A percentile compares a stretch with the other conserved stretches of the same genome.
Evolutionary conservation across 2,888 invertebrate species (phyloP).

Genomic region (Azorinus chamasolen): DNA sequence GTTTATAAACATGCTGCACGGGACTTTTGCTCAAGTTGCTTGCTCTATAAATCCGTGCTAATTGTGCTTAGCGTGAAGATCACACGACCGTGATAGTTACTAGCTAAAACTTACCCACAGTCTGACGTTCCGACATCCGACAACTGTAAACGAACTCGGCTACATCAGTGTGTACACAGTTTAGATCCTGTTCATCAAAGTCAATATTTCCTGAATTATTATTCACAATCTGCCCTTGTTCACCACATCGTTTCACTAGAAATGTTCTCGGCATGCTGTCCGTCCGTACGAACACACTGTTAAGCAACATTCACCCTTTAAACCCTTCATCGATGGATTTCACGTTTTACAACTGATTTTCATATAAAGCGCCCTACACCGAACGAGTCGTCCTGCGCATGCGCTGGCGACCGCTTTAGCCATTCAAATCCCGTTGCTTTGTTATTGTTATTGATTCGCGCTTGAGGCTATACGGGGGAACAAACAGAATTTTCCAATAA

Average conservation of each 20-base stretch:
- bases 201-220: background rate
- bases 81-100: too few species aligned
- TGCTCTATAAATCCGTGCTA: too few species aligned
- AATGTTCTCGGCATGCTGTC: conserved; percentile 63
- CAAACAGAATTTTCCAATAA: conserved; percentile 32
- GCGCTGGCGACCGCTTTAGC: conserved; percentile 56
- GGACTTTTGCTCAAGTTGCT: too few species aligned
- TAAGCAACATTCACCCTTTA: too few species aligned
- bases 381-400: conserved; percentile 45
- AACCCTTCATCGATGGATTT: conserved; percentile 20
- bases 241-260: conserved; percentile 55
- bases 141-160: too few species aligned
- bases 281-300: conserved; percentile 43
- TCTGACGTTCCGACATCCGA: too few species aligned
- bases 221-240: conserved; percentile 10
- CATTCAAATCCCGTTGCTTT: conserved; percentile 65
- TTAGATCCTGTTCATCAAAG: too few species aligned
- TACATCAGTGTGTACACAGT: too few species aligned
- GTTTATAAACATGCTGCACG: too few species aligned
- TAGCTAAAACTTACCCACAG: too few species aligned
- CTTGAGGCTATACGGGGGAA: conserved; percentile 45
- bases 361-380: conserved; percentile 61
- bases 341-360: conserved; percentile 52
- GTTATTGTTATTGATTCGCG: conserved; percentile 57
- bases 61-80: too few species aligned